Conservation (phyloP, 2,113 vertebrate species). For the Misgurnus anguillicaudatus region DNA sequence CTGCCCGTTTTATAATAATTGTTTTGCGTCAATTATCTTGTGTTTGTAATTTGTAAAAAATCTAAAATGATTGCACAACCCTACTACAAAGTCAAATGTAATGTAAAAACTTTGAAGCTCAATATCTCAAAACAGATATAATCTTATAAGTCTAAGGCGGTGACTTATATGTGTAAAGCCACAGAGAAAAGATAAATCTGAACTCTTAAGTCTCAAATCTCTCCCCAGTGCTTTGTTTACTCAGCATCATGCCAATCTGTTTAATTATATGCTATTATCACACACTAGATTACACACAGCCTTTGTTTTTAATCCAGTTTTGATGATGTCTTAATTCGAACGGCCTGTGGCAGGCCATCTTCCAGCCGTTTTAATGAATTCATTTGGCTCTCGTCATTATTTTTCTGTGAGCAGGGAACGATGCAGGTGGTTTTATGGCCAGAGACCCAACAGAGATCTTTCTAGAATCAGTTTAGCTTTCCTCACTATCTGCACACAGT, state of each 20-base stretch:
- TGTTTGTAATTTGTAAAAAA: too few species aligned
- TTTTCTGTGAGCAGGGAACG: constrained; percentile 8
- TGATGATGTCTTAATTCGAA: constrained; percentile 51
- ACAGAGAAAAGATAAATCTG: constrained; percentile 24
- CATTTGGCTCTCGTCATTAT: constrained; percentile 5
- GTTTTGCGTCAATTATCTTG: too few species aligned
- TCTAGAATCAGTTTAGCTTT: neutral
- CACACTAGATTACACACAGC: constrained; percentile 41
- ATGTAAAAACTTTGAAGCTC: too few species aligned
- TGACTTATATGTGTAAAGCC: neutral
- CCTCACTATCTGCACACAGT: neutral
- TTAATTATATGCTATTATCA: constrained; percentile 37
- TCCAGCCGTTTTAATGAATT: constrained; percentile 47
- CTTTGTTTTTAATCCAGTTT: constrained; percentile 54
- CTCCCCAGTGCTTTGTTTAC: constrained; percentile 28
- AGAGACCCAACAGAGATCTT: neutral
- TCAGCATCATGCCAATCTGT: constrained; percentile 22
- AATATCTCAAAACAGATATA: too few species aligned
- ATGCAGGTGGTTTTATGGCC: constrained; percentile 31
- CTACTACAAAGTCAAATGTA: too few species aligned
- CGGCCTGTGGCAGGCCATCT: constrained; percentile 30
- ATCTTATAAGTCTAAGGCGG: too few species aligned
- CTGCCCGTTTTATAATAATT: too few species aligned
- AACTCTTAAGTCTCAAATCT: constrained; percentile 4
- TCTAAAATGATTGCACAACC: too few species aligned